phyloP scores from a whole-genome alignment of 2,113 vertebrate genomes.

The Corvus hawaiiensis region DNA sequence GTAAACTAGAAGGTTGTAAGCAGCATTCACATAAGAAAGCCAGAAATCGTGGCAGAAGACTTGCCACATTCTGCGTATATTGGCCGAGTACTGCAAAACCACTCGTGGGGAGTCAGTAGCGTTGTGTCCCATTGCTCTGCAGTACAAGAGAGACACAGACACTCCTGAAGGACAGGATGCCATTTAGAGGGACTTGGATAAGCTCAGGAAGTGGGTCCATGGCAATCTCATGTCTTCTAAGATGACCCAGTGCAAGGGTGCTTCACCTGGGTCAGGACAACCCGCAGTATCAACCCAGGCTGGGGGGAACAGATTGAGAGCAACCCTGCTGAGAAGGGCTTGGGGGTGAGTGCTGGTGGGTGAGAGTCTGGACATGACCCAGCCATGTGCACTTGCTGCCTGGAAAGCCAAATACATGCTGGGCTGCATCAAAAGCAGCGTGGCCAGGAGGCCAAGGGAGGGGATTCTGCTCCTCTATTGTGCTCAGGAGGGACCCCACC shows the following conservation, averaged over 20 bases:
- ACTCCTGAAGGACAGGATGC: too few relatives aligned
- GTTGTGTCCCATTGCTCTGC: neutral
- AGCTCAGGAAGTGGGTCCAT: neutral
- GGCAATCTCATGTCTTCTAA: neutral
- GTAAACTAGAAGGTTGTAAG: neutral
- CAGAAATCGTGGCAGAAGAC: neutral
- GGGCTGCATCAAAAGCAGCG: accelerated
- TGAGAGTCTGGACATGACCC: neutral
- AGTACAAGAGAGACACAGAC: neutral
- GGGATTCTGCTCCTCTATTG: neutral
- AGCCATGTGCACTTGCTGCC: neutral
- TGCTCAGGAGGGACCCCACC: neutral
- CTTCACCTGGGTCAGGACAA: too few relatives aligned
- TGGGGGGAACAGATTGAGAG: neutral
- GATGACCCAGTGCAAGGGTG: neutral
- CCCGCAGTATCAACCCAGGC: too few relatives aligned
- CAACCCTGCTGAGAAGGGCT: neutral
- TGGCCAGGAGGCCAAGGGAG: neutral
- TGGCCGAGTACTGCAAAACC: neutral
- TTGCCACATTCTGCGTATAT: accelerated
- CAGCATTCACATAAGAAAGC: neutral
- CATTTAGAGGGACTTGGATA: neutral
- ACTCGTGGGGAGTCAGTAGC: accelerated
- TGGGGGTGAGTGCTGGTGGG: too few relatives aligned
- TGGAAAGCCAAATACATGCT: neutral